These are phyloP conservation scores for Steinernema khuongi DNA, from an alignment of 1,140 invertebrate genomes.

Conservation along the genomic window DNA sequence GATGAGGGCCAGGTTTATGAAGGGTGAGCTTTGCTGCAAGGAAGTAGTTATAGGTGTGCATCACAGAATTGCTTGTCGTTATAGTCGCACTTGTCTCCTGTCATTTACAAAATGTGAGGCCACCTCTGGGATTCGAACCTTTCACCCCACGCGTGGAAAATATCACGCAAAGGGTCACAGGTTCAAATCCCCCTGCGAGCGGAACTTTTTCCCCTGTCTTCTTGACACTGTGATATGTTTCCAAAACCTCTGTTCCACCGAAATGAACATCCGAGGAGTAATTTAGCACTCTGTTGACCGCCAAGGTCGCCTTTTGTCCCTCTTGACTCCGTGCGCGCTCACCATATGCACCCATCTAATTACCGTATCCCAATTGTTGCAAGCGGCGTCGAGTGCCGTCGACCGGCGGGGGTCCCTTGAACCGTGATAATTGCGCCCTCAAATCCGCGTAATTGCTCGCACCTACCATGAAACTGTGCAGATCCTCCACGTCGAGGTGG, in stretches of 20 bases:
- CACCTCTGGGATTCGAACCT: too few species aligned
- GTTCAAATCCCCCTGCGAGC: too few species aligned
- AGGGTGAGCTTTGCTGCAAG: not conserved
- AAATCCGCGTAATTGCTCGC: not conserved
- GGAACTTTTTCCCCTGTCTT: too few species aligned
- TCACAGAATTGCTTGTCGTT: not conserved
- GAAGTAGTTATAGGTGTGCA: not conserved
- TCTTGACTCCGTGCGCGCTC: not conserved
- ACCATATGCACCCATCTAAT: slow-evolving; percentile 6
- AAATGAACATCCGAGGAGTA: too few species aligned
- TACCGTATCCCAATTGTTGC: slow-evolving; percentile 7
- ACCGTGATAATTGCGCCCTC: not conserved
- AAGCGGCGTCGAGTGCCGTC: not conserved
- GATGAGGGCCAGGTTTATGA: not conserved
- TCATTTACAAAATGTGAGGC: too few species aligned
- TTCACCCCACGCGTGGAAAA: too few species aligned
- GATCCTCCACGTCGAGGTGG: slow-evolving; percentile 1
- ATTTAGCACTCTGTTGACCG: too few species aligned
- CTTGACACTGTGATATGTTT: too few species aligned
- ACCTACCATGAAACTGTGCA: slow-evolving; percentile 12
- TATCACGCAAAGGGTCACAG: too few species aligned
- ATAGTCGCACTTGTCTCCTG: not conserved
- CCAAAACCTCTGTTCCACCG: too few species aligned
- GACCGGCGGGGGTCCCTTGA: not conserved
- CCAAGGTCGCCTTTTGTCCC: not conserved